Percentiles rank a stretch among this genome's conserved stretches.
Conservation (phyloP, 1,140 invertebrate genomes). For the Andricus grossulariae region DNA sequence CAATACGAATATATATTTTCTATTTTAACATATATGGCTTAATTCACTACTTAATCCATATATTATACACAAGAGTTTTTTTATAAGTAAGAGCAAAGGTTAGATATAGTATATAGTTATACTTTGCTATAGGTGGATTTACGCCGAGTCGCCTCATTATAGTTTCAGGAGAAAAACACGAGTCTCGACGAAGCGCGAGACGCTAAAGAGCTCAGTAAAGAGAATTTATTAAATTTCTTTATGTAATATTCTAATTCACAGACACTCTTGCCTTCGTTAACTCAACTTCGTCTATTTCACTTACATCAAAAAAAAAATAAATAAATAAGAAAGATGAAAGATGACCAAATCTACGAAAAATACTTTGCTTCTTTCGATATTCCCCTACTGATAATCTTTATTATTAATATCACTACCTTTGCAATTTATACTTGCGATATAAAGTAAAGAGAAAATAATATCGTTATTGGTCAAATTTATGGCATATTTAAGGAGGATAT, state of each 20-base stretch:
- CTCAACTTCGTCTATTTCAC: slow-evolving; percentile 63
- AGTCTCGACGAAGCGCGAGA: slow-evolving; percentile 61
- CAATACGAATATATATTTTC: too few relatives aligned
- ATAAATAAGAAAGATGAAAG: slow-evolving; percentile 1
- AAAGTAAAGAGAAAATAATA: too few relatives aligned
- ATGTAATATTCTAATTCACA: slow-evolving; percentile 73
- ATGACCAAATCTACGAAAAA: background rate
- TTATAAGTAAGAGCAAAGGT: background rate
- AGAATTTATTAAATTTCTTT: slow-evolving; percentile 76
- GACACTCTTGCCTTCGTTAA: slow-evolving; percentile 57
- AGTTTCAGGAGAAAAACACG: slow-evolving; percentile 73
- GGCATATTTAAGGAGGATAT: too few relatives aligned
- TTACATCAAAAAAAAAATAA: slow-evolving; percentile 39
- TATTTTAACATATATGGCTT: too few relatives aligned
- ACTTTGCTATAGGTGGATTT: slow-evolving; percentile 55
- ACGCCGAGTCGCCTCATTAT: slow-evolving; percentile 66
- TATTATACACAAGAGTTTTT: background rate
- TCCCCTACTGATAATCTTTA: background rate
- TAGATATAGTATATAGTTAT: slow-evolving; percentile 23
- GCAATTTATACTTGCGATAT: too few relatives aligned
- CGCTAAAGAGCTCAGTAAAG: slow-evolving; percentile 72
- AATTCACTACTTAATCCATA: background rate
- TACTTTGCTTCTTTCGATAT: background rate
- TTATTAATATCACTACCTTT: too few relatives aligned
- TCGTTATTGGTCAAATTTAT: too few relatives aligned